These are phyloP conservation scores for Eristalis tenax DNA, from an alignment of 2,888 invertebrate species.

Conservation along the genomic window DNA sequence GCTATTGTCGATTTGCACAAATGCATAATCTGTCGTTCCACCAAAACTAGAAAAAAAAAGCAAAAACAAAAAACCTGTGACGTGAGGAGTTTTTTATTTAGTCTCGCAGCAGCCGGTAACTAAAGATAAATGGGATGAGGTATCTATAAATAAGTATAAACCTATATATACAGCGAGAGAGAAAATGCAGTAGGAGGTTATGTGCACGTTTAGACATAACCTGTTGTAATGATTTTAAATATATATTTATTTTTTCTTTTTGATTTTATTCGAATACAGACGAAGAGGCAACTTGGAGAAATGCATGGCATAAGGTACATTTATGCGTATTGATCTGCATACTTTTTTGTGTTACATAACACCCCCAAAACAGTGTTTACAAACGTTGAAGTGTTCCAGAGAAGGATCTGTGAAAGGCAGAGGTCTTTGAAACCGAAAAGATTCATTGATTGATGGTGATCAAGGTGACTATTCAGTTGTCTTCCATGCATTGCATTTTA, in stretches of 20 bases:
- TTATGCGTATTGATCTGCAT: constrained; percentile 49
- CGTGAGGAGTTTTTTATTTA: constrained; percentile 50
- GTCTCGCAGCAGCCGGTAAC: constrained; percentile 65
- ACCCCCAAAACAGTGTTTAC: background rate
- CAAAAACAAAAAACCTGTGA: constrained; percentile 60
- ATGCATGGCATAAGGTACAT: constrained; percentile 37
- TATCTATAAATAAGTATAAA: constrained; percentile 30
- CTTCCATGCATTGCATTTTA: background rate
- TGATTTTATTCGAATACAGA: background rate
- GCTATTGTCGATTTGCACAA: constrained; percentile 58
- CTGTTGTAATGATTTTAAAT: background rate
- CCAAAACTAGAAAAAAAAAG: constrained; percentile 37
- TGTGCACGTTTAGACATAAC: constrained; percentile 3
- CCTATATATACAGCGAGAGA: background rate
- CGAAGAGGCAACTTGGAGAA: constrained; percentile 45
- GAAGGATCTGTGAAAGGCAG: too few species aligned
- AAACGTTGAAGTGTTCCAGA: background rate
- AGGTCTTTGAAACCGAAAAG: too few species aligned
- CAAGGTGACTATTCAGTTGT: background rate
- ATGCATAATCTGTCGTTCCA: constrained; percentile 67
- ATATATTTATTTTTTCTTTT: constrained; percentile 8
- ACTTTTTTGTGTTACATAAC: background rate
- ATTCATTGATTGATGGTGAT: too few species aligned
- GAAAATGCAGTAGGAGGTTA: constrained; percentile 24
- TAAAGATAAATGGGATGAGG: constrained; percentile 68